Conservation (phyloP, 2,797 vertebrate genomes). For the Tapera naevia region DNA sequence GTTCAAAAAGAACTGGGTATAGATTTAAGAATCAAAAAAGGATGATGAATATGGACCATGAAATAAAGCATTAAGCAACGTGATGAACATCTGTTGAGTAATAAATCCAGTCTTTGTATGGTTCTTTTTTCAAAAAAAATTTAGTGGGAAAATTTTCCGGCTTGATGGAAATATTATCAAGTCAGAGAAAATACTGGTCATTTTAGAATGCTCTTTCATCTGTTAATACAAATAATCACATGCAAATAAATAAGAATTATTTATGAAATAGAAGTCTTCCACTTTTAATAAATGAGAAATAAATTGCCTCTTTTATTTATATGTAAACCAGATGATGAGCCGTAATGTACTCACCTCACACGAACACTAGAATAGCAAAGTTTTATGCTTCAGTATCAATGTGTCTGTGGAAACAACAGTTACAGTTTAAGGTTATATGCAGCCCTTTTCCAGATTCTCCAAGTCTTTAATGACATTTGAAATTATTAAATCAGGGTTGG, state of each 20-base stretch:
- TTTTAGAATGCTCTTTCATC: not conserved
- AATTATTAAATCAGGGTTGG: not conserved
- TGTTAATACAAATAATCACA: not conserved
- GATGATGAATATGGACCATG: constrained; percentile 53
- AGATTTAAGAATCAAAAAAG: constrained; percentile 56
- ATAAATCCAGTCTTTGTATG: not conserved
- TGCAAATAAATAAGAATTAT: not conserved
- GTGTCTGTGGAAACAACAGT: not conserved
- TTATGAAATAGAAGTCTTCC: not conserved
- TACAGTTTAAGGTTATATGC: not conserved
- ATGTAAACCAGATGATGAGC: not conserved
- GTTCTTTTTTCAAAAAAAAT: constrained; percentile 18
- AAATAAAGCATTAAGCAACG: constrained; percentile 60
- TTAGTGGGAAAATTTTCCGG: not conserved
- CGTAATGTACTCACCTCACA: not conserved
- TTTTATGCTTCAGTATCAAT: not conserved
- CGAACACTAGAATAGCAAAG: not conserved
- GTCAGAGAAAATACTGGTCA: not conserved
- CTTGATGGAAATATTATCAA: not conserved
- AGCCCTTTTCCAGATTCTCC: not conserved
- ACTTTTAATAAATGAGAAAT: not conserved
- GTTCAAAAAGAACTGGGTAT: constrained; percentile 53
- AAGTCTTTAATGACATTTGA: not conserved
- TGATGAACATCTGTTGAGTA: constrained; percentile 65
- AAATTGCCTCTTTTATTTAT: not conserved